Evolutionary conservation across 2,113 vertebrate genomes (phyloP).

Genomic region (Odontesthes bonariensis): DNA sequence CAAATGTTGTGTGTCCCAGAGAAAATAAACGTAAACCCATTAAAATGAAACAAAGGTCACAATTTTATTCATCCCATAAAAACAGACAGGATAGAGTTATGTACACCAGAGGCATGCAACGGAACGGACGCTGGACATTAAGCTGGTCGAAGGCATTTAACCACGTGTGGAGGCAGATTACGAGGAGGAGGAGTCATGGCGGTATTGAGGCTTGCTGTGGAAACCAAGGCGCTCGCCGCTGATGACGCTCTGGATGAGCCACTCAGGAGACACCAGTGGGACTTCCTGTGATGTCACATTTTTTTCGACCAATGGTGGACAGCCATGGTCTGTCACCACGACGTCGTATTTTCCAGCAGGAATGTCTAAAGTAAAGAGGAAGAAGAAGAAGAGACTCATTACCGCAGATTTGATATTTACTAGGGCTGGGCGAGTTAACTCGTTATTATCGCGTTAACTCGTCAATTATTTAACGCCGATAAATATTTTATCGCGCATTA

Average conservation of each 20-base stretch:
- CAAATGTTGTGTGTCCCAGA: slow-evolving; percentile 4
- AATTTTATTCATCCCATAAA: slow-evolving; percentile 95
- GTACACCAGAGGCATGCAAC: slow-evolving; percentile 92
- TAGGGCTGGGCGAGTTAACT: too few species aligned
- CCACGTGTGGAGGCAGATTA: slow-evolving; percentile 34
- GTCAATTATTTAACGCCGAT: too few species aligned
- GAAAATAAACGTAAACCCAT: slow-evolving; percentile 46
- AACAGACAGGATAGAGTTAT: slow-evolving; percentile 92
- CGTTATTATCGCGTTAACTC: too few species aligned
- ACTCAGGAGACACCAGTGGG: slow-evolving; percentile 93
- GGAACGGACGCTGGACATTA: slow-evolving; percentile 83
- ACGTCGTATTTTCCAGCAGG: slow-evolving; percentile 89
- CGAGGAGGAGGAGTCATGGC: slow-evolving; percentile 82
- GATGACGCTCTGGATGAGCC: slow-evolving; percentile 95
- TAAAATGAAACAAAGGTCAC: slow-evolving; percentile 87
- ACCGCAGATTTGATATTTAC: neutral
- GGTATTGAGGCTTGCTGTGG: slow-evolving; percentile 87
- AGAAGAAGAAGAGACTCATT: neutral
- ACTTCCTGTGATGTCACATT: slow-evolving; percentile 85
- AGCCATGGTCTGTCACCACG: slow-evolving; percentile 88
- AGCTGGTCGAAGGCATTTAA: too few species aligned
- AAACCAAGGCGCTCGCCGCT: slow-evolving; percentile 88
- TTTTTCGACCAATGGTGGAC: slow-evolving; percentile 86
- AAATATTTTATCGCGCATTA: too few species aligned
- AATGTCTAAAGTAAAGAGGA: slow-evolving; percentile 81